Percentiles rank a stretch among this genome's conserved stretches.
Evolutionary conservation across 2,113 vertebrate genomes (phyloP).

Genomic region (Aplodontia rufa): DNA sequence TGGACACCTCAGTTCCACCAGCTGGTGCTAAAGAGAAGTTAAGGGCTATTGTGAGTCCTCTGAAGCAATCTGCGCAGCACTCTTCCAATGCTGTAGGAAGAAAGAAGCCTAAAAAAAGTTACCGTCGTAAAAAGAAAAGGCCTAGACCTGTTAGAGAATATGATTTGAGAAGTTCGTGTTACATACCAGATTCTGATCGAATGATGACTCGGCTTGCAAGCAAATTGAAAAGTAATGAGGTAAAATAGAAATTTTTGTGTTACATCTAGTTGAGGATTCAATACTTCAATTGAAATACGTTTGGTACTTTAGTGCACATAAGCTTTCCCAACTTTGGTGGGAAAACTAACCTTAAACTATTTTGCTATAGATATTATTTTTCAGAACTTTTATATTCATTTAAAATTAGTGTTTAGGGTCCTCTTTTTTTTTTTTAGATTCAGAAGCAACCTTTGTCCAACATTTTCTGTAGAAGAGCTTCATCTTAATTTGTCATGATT

Average conservation of each 20-base stretch:
- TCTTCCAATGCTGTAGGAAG: constrained; percentile 45
- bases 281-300: constrained; percentile 58
- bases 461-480: constrained; percentile 69
- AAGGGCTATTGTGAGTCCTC: constrained; percentile 51
- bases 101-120: constrained; percentile 51
- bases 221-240: constrained; percentile 1
- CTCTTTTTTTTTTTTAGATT: constrained; percentile 65
- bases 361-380: constrained; percentile 81
- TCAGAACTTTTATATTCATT: constrained; percentile 77
- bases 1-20: constrained; percentile 55
- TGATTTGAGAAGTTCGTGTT: constrained; percentile 67
- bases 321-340: constrained; percentile 63
- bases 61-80: not conserved
- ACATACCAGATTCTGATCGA: constrained; percentile 66
- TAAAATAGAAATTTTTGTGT: not conserved
- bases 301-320: constrained; percentile 67
- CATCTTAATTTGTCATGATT: constrained; percentile 78
- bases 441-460: constrained; percentile 54
- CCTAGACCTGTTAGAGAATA: constrained; percentile 55
- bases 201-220: constrained; percentile 56
- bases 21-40: constrained; percentile 66
- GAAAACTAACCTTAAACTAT: constrained; percentile 78
- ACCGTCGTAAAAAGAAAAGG: constrained; percentile 57
- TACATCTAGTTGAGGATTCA: constrained; percentile 14
- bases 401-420: constrained; percentile 77